Percentiles rank a stretch among this genome's conserved stretches.
These are phyloP conservation scores for Lithobates sylvaticus DNA, from an alignment of 2,797 vertebrate genomes.

Conservation along the genomic window DNA sequence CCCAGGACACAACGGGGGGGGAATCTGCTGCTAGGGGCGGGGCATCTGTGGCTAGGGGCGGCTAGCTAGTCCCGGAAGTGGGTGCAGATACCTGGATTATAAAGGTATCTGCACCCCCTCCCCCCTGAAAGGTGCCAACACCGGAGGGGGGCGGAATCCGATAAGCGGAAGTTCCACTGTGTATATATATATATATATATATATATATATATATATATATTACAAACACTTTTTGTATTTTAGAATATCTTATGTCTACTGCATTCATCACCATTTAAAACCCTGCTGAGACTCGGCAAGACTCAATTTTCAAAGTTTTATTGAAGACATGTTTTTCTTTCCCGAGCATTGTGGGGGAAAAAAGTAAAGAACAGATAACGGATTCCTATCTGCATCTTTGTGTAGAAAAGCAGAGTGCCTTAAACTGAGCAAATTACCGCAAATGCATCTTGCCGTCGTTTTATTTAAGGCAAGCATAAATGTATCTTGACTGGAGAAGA, in stretches of 20 bases:
- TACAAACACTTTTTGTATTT: neutral
- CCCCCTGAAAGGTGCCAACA: too few relatives aligned
- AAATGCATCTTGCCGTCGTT: conserved; percentile 33
- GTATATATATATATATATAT: too few relatives aligned
- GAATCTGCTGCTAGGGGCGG: too few relatives aligned
- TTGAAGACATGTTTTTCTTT: conserved; percentile 29
- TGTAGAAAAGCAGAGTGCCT: conserved; percentile 18
- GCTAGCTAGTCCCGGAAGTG: too few relatives aligned
- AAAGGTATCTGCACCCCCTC: too few relatives aligned
- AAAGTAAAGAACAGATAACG: conserved; percentile 8
- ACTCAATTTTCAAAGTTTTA: conserved; percentile 37
- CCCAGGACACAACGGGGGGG: too few relatives aligned
- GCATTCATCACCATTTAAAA: conserved; percentile 7
- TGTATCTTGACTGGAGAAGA: conserved; percentile 5
- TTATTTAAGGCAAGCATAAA: conserved; percentile 24
- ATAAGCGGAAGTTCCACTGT: too few relatives aligned
- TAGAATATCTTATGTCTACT: conserved; percentile 12
- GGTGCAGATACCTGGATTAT: too few relatives aligned
- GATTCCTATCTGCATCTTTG: conserved; percentile 6
- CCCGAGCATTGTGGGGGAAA: neutral
- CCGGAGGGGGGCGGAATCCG: too few relatives aligned
- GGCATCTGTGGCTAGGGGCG: too few relatives aligned
- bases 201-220: too few relatives aligned
- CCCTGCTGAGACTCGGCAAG: conserved; percentile 16
- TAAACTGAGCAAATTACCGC: conserved; percentile 13